Evolutionary conservation across 2,888 invertebrate genomes (phyloP).

Genomic region (Cepaea hortensis): DNA sequence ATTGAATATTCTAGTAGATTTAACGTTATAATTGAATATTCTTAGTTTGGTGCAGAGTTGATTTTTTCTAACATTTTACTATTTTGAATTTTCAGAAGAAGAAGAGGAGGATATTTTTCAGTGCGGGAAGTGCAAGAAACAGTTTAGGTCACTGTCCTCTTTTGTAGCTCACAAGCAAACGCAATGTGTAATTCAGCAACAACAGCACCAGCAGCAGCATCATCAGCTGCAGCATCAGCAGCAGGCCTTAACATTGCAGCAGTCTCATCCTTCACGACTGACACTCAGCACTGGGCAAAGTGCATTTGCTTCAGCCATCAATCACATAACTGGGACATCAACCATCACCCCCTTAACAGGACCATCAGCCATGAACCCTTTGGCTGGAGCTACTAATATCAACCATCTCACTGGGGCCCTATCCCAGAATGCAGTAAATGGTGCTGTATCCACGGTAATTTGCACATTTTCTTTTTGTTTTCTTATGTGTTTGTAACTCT

Average conservation of each 20-base stretch:
- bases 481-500: background rate
- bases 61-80: too few species aligned
- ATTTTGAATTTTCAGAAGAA: constrained; percentile 56
- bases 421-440: constrained; percentile 35
- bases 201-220: constrained; percentile 33
- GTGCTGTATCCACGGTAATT: constrained; percentile 33
- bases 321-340: background rate
- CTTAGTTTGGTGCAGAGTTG: too few species aligned
- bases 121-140: constrained; percentile 83
- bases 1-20: too few species aligned
- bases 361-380: too few species aligned
- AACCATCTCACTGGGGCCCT: constrained; percentile 10
- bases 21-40: too few species aligned
- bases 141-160: constrained; percentile 80
- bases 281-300: constrained; percentile 28
- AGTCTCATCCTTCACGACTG: constrained; percentile 47
- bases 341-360: too few species aligned
- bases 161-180: constrained; percentile 81
- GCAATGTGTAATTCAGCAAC: constrained; percentile 57
- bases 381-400: too few species aligned
- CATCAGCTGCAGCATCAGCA: constrained; percentile 31
- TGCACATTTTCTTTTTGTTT: background rate
- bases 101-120: constrained; percentile 84
- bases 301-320: constrained; percentile 38
- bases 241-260: constrained; percentile 39